phyloP scores from a whole-genome alignment of 2,797 vertebrate genomes.

The Sebastes matsubarae region DNA sequence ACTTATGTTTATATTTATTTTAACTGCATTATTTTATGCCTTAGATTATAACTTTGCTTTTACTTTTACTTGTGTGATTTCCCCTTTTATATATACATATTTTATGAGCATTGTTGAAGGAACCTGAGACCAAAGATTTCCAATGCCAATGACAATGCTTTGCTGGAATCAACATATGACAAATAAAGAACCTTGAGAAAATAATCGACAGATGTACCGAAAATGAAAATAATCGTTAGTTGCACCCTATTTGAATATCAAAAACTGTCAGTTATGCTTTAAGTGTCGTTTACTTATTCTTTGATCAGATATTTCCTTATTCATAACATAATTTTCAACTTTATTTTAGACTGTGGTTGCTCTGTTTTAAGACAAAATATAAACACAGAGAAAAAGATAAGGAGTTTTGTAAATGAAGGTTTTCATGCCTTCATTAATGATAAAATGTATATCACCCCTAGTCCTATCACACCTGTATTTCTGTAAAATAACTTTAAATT shows the following conservation, averaged over 20 bases:
- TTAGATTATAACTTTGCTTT: too few species aligned
- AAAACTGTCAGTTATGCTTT: not conserved
- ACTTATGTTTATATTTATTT: too few species aligned
- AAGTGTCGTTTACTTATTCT: not conserved
- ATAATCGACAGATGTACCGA: fast-evolving
- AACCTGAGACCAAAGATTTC: too few species aligned
- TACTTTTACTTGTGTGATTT: too few species aligned
- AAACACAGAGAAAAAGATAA: not conserved
- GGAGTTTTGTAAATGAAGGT: not conserved
- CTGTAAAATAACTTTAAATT: not conserved
- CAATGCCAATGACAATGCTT: fast-evolving
- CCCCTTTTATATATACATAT: too few species aligned
- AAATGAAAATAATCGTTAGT: too few species aligned
- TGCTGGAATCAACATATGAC: fast-evolving
- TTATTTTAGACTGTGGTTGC: not conserved
- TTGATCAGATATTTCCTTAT: not conserved
- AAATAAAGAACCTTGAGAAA: too few species aligned
- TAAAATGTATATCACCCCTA: not conserved
- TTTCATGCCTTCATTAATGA: not conserved
- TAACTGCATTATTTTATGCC: too few species aligned
- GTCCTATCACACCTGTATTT: not conserved
- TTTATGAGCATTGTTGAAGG: too few species aligned
- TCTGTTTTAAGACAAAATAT: not conserved
- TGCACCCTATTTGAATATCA: not conserved
- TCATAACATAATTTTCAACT: not conserved